Percentiles rank a stretch among this genome's conserved stretches.
Evolutionary conservation across 30 jellyfish, hydroid and myxozoan genomes (phyloP).

Genomic region (Phacellophora camtschatica): DNA sequence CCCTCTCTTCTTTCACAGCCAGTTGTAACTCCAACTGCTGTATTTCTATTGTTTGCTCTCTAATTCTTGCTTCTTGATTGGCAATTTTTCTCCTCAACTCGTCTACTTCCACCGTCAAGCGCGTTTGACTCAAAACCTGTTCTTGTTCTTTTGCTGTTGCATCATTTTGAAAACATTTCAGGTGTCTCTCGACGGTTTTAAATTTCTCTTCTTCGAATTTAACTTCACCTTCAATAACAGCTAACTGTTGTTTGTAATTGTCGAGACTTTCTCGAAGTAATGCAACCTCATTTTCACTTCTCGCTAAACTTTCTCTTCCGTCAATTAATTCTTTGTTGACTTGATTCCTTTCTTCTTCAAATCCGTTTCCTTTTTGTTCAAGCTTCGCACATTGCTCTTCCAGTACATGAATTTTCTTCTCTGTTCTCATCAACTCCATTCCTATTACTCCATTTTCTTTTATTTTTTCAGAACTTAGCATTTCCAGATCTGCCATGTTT

Average conservation of each 20-base stretch:
- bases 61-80: background rate
- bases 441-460: conserved; percentile 62
- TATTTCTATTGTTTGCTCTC: background rate
- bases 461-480: conserved; percentile 56
- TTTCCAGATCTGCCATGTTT: conserved; percentile 42
- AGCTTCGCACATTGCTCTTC: conserved; percentile 14
- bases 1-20: conserved; percentile 47
- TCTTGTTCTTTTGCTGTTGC: background rate
- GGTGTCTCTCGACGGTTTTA: background rate
- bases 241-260: background rate
- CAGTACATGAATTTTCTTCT: conserved; percentile 7
- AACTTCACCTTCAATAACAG: background rate
- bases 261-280: background rate
- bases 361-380: conserved; percentile 2
- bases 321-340: background rate
- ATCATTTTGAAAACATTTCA: background rate
- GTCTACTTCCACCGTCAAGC: background rate
- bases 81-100: background rate
- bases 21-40: conserved; percentile 41
- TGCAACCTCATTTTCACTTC: background rate
- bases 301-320: background rate
- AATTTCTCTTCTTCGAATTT: background rate
- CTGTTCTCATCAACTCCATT: conserved; percentile 50
- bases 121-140: background rate
- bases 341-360: conserved; percentile 4